Conservation (phyloP, 2,888 invertebrate genomes). For the Rhingia rostrata region DNA sequence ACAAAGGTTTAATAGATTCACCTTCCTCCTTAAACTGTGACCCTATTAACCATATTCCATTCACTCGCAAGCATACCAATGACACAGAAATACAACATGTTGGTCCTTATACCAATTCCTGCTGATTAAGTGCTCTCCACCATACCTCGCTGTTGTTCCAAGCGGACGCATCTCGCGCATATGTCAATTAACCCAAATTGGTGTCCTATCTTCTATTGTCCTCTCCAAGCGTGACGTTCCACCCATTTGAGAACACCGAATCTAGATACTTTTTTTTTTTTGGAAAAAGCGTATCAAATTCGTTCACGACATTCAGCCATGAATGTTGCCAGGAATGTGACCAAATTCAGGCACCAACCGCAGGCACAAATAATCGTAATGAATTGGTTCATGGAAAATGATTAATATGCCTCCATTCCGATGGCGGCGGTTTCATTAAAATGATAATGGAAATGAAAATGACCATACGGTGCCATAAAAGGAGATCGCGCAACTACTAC, state of each 20-base stretch:
- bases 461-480: constrained; percentile 69
- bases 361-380: constrained; percentile 60
- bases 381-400: constrained; percentile 63
- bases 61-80: too few species aligned
- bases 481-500: constrained; percentile 48
- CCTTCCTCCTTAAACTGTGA: too few species aligned
- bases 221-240: neutral
- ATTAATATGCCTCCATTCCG: constrained; percentile 58
- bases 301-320: constrained; percentile 9
- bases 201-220: neutral
- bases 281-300: constrained; percentile 46
- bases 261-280: constrained; percentile 6
- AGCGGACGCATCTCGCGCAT: neutral
- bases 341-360: constrained; percentile 33
- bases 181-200: neutral
- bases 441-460: constrained; percentile 70
- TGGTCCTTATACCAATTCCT: too few species aligned
- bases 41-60: too few species aligned
- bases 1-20: too few species aligned
- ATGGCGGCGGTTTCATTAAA: constrained; percentile 55
- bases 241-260: neutral
- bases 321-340: constrained; percentile 62
- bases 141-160: neutral
- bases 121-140: neutral
- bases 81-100: too few species aligned